phyloP scores from a whole-genome alignment of 2,888 invertebrate genomes.

The Diarsia dahlii region DNA sequence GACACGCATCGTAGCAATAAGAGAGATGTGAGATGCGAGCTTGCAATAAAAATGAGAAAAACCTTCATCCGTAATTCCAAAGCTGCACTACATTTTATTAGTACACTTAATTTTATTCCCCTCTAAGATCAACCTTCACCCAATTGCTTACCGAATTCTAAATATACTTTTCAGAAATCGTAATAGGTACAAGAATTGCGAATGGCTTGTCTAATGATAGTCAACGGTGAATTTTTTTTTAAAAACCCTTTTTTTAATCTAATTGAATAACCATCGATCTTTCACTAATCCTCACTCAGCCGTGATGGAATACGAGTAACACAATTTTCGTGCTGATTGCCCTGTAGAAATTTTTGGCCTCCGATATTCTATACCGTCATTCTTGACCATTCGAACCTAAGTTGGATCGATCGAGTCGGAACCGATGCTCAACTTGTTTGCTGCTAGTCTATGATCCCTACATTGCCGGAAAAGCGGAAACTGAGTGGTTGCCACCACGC shows the following conservation, averaged over 20 bases:
- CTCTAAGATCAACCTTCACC: background rate
- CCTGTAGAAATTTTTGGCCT: no score
- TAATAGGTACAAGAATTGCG: background rate
- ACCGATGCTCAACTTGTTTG: no score
- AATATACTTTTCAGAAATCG: background rate
- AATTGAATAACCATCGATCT: background rate
- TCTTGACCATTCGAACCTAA: no score
- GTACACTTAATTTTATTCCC: no score
- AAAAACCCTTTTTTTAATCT: background rate
- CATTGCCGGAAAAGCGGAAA: background rate
- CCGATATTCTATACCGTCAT: no score
- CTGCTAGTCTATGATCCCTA: background rate
- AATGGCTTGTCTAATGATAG: background rate
- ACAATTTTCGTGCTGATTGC: background rate
- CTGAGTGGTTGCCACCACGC: background rate
- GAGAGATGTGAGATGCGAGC: slow-evolving; percentile 5
- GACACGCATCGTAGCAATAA: slow-evolving; percentile 16
- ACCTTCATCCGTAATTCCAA: background rate
- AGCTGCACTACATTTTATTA: background rate
- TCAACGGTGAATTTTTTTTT: background rate
- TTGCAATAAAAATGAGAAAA: slow-evolving; percentile 3
- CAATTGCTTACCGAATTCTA: background rate
- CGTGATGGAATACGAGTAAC: background rate
- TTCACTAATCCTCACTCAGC: background rate
- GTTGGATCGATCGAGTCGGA: no score